Conservation (phyloP, 2,797 vertebrate genomes). For the Pangasius macronema region DNA sequence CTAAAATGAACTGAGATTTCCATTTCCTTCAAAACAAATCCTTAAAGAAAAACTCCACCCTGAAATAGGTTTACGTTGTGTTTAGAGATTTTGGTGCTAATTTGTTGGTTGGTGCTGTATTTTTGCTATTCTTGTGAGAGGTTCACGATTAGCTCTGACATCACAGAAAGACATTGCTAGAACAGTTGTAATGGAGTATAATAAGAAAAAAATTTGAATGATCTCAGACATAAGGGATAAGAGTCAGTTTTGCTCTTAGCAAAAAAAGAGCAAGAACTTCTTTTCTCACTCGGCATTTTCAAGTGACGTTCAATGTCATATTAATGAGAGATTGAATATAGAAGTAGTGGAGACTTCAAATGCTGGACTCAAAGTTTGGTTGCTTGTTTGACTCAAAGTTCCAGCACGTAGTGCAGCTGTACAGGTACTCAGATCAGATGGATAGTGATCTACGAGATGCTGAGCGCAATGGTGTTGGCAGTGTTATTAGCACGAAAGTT, state of each 20-base stretch:
- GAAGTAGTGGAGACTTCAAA: not conserved
- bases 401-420: not conserved
- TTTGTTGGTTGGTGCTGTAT: not conserved
- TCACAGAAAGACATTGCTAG: not conserved
- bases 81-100: not conserved
- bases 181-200: not conserved
- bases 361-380: too few relatives aligned
- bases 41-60: not conserved
- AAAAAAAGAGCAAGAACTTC: too few relatives aligned
- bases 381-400: too few relatives aligned
- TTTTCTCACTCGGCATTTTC: too few relatives aligned
- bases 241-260: too few relatives aligned
- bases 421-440: not conserved
- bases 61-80: not conserved
- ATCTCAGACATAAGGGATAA: not conserved
- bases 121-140: not conserved
- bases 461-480: not conserved
- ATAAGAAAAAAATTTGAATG: not conserved
- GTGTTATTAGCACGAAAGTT: not conserved
- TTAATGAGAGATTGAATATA: not conserved
- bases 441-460: not conserved
- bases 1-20: not conserved
- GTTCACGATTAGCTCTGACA: not conserved
- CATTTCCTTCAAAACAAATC: not conserved
- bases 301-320: too few relatives aligned